Conservation (phyloP, 2,797 vertebrate genomes). For the Brachyrhaphis roseni region DNA sequence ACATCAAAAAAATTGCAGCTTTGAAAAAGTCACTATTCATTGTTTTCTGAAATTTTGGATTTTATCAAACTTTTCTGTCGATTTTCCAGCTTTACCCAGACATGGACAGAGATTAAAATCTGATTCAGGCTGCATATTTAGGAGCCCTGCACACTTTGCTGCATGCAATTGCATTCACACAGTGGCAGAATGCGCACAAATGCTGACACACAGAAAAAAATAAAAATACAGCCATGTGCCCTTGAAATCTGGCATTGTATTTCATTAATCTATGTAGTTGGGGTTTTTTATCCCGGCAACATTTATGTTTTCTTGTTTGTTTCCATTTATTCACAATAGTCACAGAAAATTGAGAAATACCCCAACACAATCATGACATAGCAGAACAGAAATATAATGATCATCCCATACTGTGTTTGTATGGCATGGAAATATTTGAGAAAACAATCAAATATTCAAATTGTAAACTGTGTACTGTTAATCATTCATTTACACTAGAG, state of each 20-base stretch:
- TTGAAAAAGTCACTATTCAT: not conserved
- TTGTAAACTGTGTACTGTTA: not conserved
- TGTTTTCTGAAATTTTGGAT: not conserved
- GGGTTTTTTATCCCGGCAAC: not conserved
- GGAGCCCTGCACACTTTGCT: not conserved
- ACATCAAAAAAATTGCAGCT: not conserved
- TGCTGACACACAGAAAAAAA: not conserved
- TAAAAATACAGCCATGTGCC: not conserved
- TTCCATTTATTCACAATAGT: not conserved
- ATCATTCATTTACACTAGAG: not conserved
- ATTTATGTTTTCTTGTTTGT: not conserved
- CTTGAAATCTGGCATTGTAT: not conserved
- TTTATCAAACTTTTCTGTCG: not conserved
- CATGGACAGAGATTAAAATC: not conserved
- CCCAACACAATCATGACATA: not conserved
- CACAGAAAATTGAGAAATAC: not conserved
- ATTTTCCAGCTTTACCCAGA: not conserved
- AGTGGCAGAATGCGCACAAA: not conserved
- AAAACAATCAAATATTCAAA: conserved; percentile 1
- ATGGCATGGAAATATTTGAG: not conserved
- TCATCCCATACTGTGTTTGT: not conserved
- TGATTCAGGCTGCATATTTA: not conserved
- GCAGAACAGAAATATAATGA: not conserved
- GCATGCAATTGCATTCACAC: not conserved
- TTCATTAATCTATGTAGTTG: not conserved